Evolutionary conservation across 2,113 vertebrate species (phyloP).

Genomic region (Seriola dumerili): DNA sequence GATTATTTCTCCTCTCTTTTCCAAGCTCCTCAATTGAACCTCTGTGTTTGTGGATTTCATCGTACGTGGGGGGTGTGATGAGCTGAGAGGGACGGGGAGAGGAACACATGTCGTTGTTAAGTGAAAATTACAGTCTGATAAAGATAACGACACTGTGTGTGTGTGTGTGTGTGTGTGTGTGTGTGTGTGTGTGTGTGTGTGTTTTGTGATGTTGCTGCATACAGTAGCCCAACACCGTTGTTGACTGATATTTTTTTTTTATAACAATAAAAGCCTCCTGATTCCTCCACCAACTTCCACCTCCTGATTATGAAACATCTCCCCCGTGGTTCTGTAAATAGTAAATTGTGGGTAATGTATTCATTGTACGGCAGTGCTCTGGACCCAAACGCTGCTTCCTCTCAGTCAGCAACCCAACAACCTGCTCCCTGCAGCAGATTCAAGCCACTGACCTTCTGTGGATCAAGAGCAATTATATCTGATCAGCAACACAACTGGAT

Average conservation of each 20-base stretch:
- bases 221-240: too few species aligned
- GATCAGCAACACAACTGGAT: constrained; percentile 62
- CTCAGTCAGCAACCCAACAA: constrained; percentile 58
- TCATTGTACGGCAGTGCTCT: constrained; percentile 51
- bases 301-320: constrained; percentile 1
- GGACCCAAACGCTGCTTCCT: constrained; percentile 60
- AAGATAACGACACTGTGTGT: too few species aligned
- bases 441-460: constrained; percentile 55
- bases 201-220: too few species aligned
- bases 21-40: constrained; percentile 34
- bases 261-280: constrained; percentile 42
- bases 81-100: not conserved
- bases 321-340: not conserved
- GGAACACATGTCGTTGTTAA: not conserved
- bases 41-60: constrained; percentile 34
- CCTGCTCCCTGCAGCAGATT: constrained; percentile 51
- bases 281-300: not conserved
- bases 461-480: constrained; percentile 75
- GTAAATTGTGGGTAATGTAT: constrained; percentile 29
- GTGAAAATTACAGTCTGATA: constrained; percentile 9
- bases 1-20: constrained; percentile 56
- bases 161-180: too few species aligned
- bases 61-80: constrained; percentile 8
- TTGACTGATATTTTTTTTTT: too few species aligned
- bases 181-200: too few species aligned